Evolutionary conservation across 2,797 vertebrate genomes (phyloP), one percentile per base, ranked within the genome.

Genomic region (Argya squamiceps): DNA sequence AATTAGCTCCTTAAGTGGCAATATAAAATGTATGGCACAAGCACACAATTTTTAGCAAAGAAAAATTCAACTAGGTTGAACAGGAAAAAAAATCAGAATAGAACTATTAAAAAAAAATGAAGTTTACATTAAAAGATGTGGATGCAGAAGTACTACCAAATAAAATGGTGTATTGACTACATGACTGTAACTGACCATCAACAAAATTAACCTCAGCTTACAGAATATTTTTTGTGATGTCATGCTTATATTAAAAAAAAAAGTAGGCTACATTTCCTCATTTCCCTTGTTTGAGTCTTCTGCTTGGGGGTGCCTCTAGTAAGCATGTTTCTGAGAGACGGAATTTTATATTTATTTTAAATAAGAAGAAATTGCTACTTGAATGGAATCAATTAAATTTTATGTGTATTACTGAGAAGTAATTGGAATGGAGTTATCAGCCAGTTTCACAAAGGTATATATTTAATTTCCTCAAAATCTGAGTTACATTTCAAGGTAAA

Each of bases 391-490:
- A 94, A 97, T 96, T 96, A 95, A 89, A 41, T 80, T 88, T 75
- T 78, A 88, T 64, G 27, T 41, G 59, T 92, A 75, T 91, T 96
- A 89, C 77, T 79, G 73, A 94, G 69, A 97, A 62, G 88, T 95
- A 97, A 96, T 95, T 97, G 89, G 90, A 97, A 97, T 82, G 46
- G 43, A n/a, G 84, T 93, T 96, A 93, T 96, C 95, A 96, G 83
- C 24, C 30, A 71, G 56, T 83, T 97, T 96, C 96, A 96, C 75
- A 96, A 94, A 96, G 60, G 65, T 70, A 79, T 73, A 84, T 92
- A 95, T 58, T 87, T 97, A 84, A 97, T 96, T 96, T 96, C 29
- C 47, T 84, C 76, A 81, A 93, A 92, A 96, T 95, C 76, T 64
- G 83, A 75, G 29, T 84, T 95, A 92, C 34, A 89, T 89, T 97